A percentile compares a stretch with the other conserved stretches of the same genome.
phyloP scores from a whole-genome alignment of 2,797 vertebrate species.

The Lagocephalus sceleratus region DNA sequence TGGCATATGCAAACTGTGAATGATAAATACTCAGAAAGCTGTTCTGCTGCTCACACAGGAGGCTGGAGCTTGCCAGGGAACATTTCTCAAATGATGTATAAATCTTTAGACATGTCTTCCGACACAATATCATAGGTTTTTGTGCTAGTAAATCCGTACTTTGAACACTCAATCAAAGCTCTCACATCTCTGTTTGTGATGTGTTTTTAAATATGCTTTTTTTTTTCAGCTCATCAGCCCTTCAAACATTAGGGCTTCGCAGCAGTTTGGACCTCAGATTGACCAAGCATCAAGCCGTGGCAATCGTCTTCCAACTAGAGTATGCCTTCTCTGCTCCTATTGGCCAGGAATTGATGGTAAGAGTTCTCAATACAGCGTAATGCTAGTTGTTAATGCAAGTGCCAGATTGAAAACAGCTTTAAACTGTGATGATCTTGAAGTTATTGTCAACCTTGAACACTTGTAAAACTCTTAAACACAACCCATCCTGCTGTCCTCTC shows the following conservation, averaged over 20 bases:
- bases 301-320: conserved; percentile 87
- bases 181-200: neutral
- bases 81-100: conserved; percentile 36
- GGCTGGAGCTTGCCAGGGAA: conserved; percentile 43
- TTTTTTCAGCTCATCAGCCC: conserved; percentile 44
- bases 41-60: conserved; percentile 49
- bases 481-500: conserved; percentile 7
- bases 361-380: neutral
- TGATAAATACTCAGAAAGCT: conserved; percentile 53
- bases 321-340: conserved; percentile 80
- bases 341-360: conserved; percentile 77
- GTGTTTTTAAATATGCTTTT: conserved; percentile 12
- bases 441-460: no score
- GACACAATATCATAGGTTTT: no score
- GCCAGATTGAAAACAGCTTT: conserved; percentile 6
- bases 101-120: neutral
- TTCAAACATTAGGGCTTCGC: conserved; percentile 76
- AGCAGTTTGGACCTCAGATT: conserved; percentile 86
- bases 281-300: conserved; percentile 76
- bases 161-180: no score
- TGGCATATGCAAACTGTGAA: conserved; percentile 62
- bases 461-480: neutral
- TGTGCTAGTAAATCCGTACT: no score
- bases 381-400: conserved; percentile 6
- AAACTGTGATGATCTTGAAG: no score